Evolutionary conservation across 2,113 vertebrate species (phyloP), one percentile per base, ranked within the genome.

Genomic region (Chiloscyllium plagiosum): DNA sequence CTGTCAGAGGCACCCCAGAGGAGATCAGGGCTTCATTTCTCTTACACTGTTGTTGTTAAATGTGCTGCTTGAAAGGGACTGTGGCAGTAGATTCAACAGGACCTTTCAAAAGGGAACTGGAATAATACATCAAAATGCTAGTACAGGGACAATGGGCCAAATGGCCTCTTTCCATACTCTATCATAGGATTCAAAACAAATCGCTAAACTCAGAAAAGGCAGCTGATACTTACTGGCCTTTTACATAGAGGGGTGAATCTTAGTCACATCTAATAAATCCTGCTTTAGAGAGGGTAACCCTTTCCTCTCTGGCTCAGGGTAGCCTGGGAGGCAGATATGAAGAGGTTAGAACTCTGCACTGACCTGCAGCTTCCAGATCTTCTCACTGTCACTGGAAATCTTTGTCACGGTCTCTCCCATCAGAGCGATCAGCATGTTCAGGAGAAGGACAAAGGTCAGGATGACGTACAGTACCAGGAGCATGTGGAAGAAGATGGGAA

Each of bases 381-480:
- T 97, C 96, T 98, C 98, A 0, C 98, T 98, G 96, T 98, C 98
- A 90, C 98, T 98, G 33, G 98, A 98, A 96, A 98, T 97, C 0
- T 98, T 98, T 96, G 98, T 98, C 95, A 98, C 98, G 0, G 98
- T 98, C 96, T 98, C 98, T 89, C 98, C 98, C 98, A 98, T 98
- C 42, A 98, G 94, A 0, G 98, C 98, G 20, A 98, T 98, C 86
- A 98, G 97, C 98, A 98, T 98, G 96, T 98, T 98, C 56, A 98
- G 96, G 85, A 98, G 98, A 1, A 98, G 97, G 90, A 98, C 98
- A 0, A 98, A 98, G 95, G 98, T 98, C 95, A 98, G 96, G 96
- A 98, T 97, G 12, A 98, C 98, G 0, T 97, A 98, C 95, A 97
- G 97, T 94, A 98, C 98, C 90, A 98, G 98, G 1, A 98, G 97